These are phyloP conservation scores for Drosophila testacea DNA, from an alignment of 2,888 invertebrate genomes.

Conservation along the genomic window DNA sequence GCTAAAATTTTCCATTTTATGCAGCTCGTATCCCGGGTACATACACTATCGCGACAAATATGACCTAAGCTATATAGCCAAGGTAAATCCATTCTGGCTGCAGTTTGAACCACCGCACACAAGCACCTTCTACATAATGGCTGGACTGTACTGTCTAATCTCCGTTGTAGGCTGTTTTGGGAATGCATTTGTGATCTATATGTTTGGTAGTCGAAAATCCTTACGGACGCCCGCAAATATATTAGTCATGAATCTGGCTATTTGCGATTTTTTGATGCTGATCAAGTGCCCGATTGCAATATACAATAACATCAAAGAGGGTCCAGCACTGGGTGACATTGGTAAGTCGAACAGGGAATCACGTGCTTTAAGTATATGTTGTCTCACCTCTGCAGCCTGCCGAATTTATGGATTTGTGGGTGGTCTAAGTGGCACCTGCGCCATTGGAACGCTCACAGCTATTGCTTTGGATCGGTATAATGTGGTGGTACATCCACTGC, in stretches of 20 bases:
- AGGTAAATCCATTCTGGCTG: conserved; percentile 91
- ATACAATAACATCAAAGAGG: conserved; percentile 90
- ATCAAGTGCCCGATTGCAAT: conserved; percentile 90
- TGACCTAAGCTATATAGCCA: conserved; percentile 79
- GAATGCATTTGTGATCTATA: conserved; percentile 89
- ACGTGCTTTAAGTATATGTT: background rate
- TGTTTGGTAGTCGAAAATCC: conserved; percentile 90
- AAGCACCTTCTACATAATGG: conserved; percentile 87
- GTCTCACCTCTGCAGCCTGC: conserved; percentile 87
- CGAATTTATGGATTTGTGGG: conserved; percentile 92
- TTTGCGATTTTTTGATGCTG: conserved; percentile 91
- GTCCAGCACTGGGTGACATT: conserved; percentile 90
- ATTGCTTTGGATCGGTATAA: conserved; percentile 93
- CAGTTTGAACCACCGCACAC: conserved; percentile 88
- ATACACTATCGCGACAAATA: conserved; percentile 79
- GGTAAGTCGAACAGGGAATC: conserved; percentile 85
- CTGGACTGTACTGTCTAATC: conserved; percentile 88
- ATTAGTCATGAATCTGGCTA: conserved; percentile 90
- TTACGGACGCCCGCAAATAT: conserved; percentile 91
- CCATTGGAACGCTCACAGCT: conserved; percentile 92
- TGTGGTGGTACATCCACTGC: conserved; percentile 92
- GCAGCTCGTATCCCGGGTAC: conserved; percentile 70
- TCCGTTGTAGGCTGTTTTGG: conserved; percentile 89
- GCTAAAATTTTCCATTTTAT: background rate
- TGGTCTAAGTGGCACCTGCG: conserved; percentile 92